phyloP scores from a whole-genome alignment of 2,113 vertebrate species.

The Paradoxurus hermaphroditus region DNA sequence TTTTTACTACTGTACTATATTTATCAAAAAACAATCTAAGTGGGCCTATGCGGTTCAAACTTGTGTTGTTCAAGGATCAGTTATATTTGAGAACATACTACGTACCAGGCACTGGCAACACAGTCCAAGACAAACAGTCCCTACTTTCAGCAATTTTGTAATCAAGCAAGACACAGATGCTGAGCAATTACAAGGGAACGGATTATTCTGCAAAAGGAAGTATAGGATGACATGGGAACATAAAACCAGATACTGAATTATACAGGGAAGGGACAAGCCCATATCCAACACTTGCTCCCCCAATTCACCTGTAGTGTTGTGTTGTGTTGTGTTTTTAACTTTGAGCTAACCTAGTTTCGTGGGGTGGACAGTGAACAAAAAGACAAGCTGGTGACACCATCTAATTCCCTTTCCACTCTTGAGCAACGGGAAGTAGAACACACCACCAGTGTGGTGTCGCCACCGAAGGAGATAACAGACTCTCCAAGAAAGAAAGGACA shows the following conservation, averaged over 20 bases:
- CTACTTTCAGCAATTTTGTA: not conserved
- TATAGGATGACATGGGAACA: not conserved
- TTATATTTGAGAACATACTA: not conserved
- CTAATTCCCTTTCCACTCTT: not conserved
- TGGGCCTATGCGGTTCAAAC: not conserved
- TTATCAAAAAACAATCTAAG: not conserved
- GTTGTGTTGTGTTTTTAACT: conserved; percentile 9
- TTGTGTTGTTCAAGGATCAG: not conserved
- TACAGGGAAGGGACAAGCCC: not conserved
- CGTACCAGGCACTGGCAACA: not conserved
- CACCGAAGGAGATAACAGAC: not conserved
- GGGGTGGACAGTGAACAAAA: not conserved
- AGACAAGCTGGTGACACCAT: not conserved
- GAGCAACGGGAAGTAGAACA: not conserved
- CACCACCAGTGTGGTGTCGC: not conserved
- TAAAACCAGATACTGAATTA: not conserved
- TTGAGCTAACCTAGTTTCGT: not conserved
- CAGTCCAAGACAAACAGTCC: not conserved
- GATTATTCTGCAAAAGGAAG: conserved; percentile 2
- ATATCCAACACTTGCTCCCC: not conserved
- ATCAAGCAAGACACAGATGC: not conserved
- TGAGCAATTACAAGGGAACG: not conserved
- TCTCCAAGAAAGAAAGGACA: not conserved
- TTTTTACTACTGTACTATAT: not conserved
- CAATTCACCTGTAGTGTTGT: not conserved